Evolutionary conservation across 1,140 invertebrate species (phyloP), one percentile per base, ranked within the genome.

Genomic region (Gonioctena quinquepunctata): DNA sequence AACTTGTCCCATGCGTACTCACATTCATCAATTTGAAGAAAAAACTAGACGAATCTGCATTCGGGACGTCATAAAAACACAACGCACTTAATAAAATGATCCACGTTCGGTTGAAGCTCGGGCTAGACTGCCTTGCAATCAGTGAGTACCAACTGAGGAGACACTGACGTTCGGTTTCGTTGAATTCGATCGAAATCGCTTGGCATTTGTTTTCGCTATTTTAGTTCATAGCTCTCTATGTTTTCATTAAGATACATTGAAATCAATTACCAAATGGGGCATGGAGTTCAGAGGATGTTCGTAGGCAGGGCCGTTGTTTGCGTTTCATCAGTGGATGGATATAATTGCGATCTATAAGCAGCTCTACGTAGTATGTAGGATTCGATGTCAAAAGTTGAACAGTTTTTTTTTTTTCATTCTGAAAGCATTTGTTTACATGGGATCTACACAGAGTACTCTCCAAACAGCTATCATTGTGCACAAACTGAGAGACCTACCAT

Each of bases 1-100:
- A 18, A 19, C 19, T 13, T 54, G 19, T 13, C 1, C 57, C 21
- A 27, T 25, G 25, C 18, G 13, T 52, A 65, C 63, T 65, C 28
- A 72, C 71, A 72, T 72, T 72, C 71, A 72, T 69, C 71, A 72
- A 66, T 72, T 69, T 65, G 49, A 64, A 27, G 16, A 56, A 50
- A 63, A 68, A 71, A 52, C 70, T 57, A 42, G 22, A 48, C 18
- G 21, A 48, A 54, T 57, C 19, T 28, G 70, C 70, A 71, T 68
- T 56, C 63, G 27, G 48, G n/a, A 42, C 65, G 66, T 63, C 27
- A 63, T n/a, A 54, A 54, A n/a, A 13, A 49, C 62, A 54, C 70
- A 68, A 42, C 33, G 33, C 33, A 42, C 33, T 42, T n/a, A 42
- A 4, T n/a, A 8, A 42, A 42, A 42, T 42, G 13, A 42, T 22